Percentiles rank a stretch among this genome's conserved stretches.
phyloP scores from a whole-genome alignment of 2,113 vertebrate species.

The Xyrauchen texanus region DNA sequence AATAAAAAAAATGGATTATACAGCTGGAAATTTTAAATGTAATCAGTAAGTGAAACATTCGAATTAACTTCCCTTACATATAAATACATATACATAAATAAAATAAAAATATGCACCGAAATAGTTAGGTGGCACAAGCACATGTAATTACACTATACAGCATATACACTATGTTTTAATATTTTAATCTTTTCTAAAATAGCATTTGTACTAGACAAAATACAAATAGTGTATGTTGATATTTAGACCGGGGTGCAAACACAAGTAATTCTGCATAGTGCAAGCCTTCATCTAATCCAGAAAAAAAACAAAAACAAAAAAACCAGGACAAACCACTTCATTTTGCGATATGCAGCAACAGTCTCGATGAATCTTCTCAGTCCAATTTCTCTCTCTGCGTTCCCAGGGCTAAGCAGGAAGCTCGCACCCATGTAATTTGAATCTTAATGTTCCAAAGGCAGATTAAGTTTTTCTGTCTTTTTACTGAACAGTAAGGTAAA shows the following conservation, averaged over 20 bases:
- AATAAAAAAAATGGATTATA: too few species aligned
- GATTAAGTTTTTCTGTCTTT: constrained; percentile 49
- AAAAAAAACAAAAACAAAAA: neutral
- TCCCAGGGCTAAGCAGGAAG: constrained; percentile 33
- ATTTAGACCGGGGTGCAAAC: too few species aligned
- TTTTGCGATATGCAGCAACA: neutral
- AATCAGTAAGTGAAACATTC: neutral
- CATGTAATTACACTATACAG: too few species aligned
- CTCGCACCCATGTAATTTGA: constrained; percentile 40
- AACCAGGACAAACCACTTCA: neutral
- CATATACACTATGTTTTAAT: too few species aligned
- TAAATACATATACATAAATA: neutral
- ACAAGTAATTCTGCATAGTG: neutral
- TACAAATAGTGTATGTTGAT: too few species aligned
- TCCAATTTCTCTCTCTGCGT: constrained; percentile 4
- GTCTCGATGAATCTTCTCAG: neutral
- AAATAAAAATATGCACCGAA: neutral
- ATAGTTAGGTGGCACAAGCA: too few species aligned
- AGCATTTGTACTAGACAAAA: too few species aligned
- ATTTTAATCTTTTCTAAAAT: too few species aligned
- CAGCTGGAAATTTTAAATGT: too few species aligned
- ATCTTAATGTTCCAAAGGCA: constrained; percentile 49
- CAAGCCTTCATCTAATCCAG: too few species aligned
- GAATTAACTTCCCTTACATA: neutral
- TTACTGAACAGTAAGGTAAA: constrained; percentile 31